These are phyloP conservation scores for Corapipo altera DNA, from an alignment of 2,113 vertebrate genomes.

Conservation along the genomic window DNA sequence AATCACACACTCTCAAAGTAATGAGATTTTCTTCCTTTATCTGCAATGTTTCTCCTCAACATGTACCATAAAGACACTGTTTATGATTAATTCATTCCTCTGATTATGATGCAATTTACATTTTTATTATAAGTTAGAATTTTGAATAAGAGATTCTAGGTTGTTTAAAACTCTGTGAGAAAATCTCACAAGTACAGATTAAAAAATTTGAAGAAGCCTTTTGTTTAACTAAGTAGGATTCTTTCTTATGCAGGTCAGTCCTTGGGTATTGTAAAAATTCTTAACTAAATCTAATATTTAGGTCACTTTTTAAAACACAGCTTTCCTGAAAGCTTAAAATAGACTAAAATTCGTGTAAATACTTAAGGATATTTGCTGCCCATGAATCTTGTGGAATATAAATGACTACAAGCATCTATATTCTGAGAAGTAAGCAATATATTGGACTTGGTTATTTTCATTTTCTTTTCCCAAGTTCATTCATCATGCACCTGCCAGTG, in stretches of 20 bases:
- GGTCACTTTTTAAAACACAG: background rate
- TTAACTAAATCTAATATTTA: background rate
- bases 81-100: slow-evolving; percentile 36
- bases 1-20: slow-evolving; percentile 4
- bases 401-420: background rate
- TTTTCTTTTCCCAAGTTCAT: slow-evolving; percentile 36
- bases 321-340: background rate
- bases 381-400: background rate
- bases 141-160: background rate
- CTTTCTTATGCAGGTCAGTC: background rate
- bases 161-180: slow-evolving; percentile 22
- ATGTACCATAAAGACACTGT: slow-evolving; percentile 5
- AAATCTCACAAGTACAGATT: background rate
- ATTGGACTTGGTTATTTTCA: background rate
- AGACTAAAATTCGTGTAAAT: background rate
- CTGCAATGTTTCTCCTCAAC: background rate
- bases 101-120: slow-evolving; percentile 37
- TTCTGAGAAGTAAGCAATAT: slow-evolving; percentile 6
- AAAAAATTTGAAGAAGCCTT: background rate
- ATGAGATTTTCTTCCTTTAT: slow-evolving; percentile 43
- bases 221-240: background rate
- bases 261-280: background rate
- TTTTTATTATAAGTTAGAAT: slow-evolving; percentile 2
- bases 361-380: background rate
- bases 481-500: slow-evolving; percentile 22